These are phyloP conservation scores for Nomada ferruginata DNA, from an alignment of 2,888 invertebrate genomes.

Conservation along the genomic window DNA sequence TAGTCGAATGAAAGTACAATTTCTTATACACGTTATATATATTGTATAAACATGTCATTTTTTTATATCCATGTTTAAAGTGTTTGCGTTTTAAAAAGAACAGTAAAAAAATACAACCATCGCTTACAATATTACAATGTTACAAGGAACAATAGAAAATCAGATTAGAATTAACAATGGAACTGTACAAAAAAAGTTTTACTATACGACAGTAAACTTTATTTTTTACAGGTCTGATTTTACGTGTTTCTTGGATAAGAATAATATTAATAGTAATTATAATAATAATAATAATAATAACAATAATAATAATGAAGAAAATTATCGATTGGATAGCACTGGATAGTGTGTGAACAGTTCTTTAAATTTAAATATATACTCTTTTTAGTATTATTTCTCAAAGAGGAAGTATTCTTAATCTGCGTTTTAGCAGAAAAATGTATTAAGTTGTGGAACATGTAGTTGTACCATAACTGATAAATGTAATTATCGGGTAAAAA, in stretches of 20 bases:
- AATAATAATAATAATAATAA: conserved; percentile 57
- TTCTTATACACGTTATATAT: conserved; percentile 52
- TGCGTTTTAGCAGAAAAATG: conserved; percentile 33
- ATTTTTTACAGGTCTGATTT: conserved; percentile 67
- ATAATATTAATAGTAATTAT: conserved; percentile 43
- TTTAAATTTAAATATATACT: conserved; percentile 56
- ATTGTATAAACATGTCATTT: conserved; percentile 59
- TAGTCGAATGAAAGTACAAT: conserved; percentile 58
- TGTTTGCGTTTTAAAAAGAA: conserved; percentile 65
- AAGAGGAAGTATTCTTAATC: conserved; percentile 51
- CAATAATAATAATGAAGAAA: conserved; percentile 55
- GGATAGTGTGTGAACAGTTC: conserved; percentile 64
- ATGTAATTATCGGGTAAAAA: conserved; percentile 36
- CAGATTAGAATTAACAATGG: conserved; percentile 51
- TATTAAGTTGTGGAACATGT: conserved; percentile 39
- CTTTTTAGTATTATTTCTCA: conserved; percentile 48
- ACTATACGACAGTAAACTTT: conserved; percentile 63
- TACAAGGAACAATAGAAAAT: conserved; percentile 50
- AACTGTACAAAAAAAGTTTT: conserved; percentile 66
- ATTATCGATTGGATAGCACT: conserved; percentile 58
- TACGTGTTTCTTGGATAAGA: conserved; percentile 34
- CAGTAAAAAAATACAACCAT: conserved; percentile 55
- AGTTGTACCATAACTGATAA: conserved; percentile 31
- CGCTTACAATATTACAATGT: conserved; percentile 60
- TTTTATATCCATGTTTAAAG: conserved; percentile 59